phyloP scores from a whole-genome alignment of 2,888 invertebrate genomes.

The Congeria kusceri region DNA sequence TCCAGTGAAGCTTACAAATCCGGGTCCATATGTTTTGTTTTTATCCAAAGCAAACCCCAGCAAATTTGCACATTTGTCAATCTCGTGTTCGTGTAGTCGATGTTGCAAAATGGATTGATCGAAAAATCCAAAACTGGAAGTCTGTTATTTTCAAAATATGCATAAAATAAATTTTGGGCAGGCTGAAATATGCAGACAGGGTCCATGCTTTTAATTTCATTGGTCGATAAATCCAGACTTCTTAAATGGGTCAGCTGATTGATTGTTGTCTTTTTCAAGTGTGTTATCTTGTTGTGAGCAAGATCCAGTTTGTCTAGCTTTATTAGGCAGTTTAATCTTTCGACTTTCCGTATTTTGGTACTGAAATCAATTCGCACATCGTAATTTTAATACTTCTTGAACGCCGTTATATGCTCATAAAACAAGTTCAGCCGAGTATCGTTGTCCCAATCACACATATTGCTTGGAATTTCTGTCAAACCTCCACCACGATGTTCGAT shows the following conservation, averaged over 20 bases:
- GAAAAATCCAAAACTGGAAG: constrained; percentile 26
- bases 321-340: too few species aligned
- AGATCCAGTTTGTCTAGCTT: constrained; percentile 26
- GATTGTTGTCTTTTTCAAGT: constrained; percentile 34
- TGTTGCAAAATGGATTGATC: constrained; percentile 27
- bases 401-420: too few species aligned
- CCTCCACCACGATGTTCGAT: too few species aligned
- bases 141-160: constrained; percentile 24
- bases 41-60: constrained; percentile 16
- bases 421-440: too few species aligned
- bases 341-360: constrained; percentile 23
- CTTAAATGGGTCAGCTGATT: too few species aligned
- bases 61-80: constrained; percentile 17
- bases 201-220: constrained; percentile 26
- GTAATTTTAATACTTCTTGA: constrained; percentile 1
- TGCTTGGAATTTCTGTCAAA: too few species aligned
- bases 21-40: constrained; percentile 38
- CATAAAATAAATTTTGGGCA: constrained; percentile 8
- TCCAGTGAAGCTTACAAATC: constrained; percentile 10
- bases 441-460: too few species aligned
- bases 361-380: constrained; percentile 25
- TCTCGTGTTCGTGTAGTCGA: constrained; percentile 17
- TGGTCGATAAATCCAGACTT: constrained; percentile 17
- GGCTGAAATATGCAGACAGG: constrained; percentile 16
- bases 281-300: constrained; percentile 8